Percentiles rank a stretch among this genome's conserved stretches.
These are phyloP conservation scores for Mystacides longicornis DNA, from an alignment of 2,888 invertebrate genomes.

Conservation along the genomic window DNA sequence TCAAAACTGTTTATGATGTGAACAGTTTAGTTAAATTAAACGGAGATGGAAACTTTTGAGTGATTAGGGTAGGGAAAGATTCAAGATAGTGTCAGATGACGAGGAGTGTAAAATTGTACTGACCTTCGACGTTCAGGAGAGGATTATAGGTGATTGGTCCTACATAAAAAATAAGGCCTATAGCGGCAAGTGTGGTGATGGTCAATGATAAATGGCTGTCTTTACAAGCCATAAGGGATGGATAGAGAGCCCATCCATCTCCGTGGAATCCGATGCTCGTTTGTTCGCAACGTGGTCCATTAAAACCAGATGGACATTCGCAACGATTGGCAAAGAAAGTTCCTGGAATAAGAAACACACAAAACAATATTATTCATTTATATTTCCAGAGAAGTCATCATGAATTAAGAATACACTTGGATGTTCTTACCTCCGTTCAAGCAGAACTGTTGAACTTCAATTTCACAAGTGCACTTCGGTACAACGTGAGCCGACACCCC, in stretches of 20 bases:
- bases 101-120: slow-evolving; percentile 27
- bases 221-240: slow-evolving; percentile 78
- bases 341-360: slow-evolving; percentile 32
- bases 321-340: slow-evolving; percentile 60
- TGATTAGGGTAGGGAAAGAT: too few species aligned
- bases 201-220: slow-evolving; percentile 76
- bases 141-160: slow-evolving; percentile 70
- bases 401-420: too few species aligned
- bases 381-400: too few species aligned
- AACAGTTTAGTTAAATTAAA: too few species aligned
- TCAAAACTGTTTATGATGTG: too few species aligned
- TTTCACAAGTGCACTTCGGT: slow-evolving; percentile 67
- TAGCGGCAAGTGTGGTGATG: slow-evolving; percentile 65
- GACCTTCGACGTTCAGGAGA: slow-evolving; percentile 57
- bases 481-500: slow-evolving; percentile 82
- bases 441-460: slow-evolving; percentile 51
- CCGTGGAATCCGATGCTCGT: slow-evolving; percentile 82
- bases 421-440: slow-evolving; percentile 70
- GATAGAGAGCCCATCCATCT: slow-evolving; percentile 91
- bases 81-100: too few species aligned
- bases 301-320: slow-evolving; percentile 69
- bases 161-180: slow-evolving; percentile 84
- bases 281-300: slow-evolving; percentile 87
- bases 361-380: too few species aligned
- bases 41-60: too few species aligned